A percentile compares a stretch with the other conserved stretches of the same genome.
Conservation (phyloP, 1,140 invertebrate species). For the Amyelois transitella region DNA sequence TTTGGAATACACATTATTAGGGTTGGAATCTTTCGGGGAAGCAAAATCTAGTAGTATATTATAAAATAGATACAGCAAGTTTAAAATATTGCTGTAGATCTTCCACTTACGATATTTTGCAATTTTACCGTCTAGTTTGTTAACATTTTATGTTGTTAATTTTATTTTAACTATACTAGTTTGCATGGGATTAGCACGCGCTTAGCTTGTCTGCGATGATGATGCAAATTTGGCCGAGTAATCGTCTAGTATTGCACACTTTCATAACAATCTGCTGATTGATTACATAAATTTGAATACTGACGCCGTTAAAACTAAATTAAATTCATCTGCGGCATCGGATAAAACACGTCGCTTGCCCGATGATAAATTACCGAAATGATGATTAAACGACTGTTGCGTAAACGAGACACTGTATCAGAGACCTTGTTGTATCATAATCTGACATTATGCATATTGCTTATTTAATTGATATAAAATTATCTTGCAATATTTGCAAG, state of each 20-base stretch:
- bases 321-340: constrained; percentile 65
- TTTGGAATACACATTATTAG: too few species aligned
- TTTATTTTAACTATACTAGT: too few species aligned
- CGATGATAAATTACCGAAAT: constrained; percentile 67
- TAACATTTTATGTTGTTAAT: too few species aligned
- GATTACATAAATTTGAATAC: constrained; percentile 73
- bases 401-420: constrained; percentile 13
- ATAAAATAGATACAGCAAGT: too few species aligned
- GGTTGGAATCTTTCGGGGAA: too few species aligned
- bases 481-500: constrained; percentile 2
- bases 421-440: constrained; percentile 20
- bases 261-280: constrained; percentile 71
- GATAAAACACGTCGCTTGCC: constrained; percentile 57
- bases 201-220: constrained; percentile 52
- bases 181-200: not conserved
- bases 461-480: constrained; percentile 26
- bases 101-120: too few species aligned
- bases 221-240: constrained; percentile 68
- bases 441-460: constrained; percentile 21
- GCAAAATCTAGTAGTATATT: too few species aligned
- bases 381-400: constrained; percentile 57
- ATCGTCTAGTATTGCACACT: constrained; percentile 65
- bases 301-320: constrained; percentile 63
- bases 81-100: too few species aligned
- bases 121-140: too few species aligned